Evolutionary conservation across 2,113 vertebrate species (phyloP), one percentile per base, ranked within the genome.

Genomic region (Hiodon tergisus): DNA sequence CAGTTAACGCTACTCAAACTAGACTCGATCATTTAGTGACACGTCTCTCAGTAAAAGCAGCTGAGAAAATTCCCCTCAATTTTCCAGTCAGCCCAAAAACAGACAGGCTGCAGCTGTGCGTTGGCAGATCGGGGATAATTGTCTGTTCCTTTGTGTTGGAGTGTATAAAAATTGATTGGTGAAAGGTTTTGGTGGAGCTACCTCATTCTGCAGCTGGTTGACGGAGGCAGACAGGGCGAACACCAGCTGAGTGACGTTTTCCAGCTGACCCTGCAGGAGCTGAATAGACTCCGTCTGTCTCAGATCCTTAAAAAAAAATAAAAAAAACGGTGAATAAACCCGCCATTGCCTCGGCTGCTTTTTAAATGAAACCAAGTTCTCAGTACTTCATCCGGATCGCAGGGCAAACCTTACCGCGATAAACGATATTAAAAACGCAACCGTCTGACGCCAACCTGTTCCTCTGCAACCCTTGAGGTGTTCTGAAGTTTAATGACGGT

Each of bases 401-500:
- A 31, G 31, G 31, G 31, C 31, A 31, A 31, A 31, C 31, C 31
- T 31, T 31, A 31, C 31, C 31, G 31, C 31, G 31, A 31, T 31
- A 31, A 31, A 31, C 31, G 2, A 31, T 31, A 31, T 10, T 10
- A 61, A 61, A 63, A 3, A 31, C 61, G 9, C 3, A 62, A 14
- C 60, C 53, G 7, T 2, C 11, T 11, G 1, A 57, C 11, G 17
- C 69, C 66, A 83, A 99, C 97, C 97, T 99, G 96, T 51, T 98
- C 95, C 80, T 98, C 94, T 63, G 96, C 97, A 31, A 98, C 94
- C 87, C 93, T 92, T 77, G 97, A 99, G 69, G 96, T 98, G 89
- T 99, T 98, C 86, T 99, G 97, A 84, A 99, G 94, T 78, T 99
- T 98, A 84, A 97, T 92, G 90, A 99, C 95, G 79, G 97, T 99